A percentile compares a stretch with the other conserved stretches of the same genome.
Conservation (phyloP, 2,888 invertebrate genomes). For the Notodonta ziczac region DNA sequence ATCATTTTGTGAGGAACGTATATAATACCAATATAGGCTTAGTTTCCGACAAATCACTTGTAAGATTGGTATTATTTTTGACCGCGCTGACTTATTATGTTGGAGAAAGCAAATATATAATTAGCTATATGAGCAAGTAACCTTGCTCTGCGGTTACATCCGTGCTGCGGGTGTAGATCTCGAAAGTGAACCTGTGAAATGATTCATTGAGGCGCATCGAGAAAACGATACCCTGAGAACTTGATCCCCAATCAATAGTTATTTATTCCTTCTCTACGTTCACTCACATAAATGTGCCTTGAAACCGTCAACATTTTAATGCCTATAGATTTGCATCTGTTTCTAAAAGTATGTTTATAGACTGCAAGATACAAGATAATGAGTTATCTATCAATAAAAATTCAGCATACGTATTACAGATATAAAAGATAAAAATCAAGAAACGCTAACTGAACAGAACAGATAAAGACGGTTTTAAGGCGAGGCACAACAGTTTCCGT, state of each 20-base stretch:
- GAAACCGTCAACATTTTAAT: background rate
- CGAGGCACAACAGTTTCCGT: constrained; percentile 24
- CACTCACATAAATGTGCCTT: no score
- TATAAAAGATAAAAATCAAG: constrained; percentile 3
- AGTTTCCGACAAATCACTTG: background rate
- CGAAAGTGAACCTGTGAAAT: constrained; percentile 81
- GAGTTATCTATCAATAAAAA: constrained; percentile 4
- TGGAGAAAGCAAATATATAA: constrained; percentile 28
- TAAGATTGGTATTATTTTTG: background rate
- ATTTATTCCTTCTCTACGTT: constrained; percentile 30
- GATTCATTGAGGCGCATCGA: constrained; percentile 76
- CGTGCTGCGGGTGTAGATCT: constrained; percentile 64
- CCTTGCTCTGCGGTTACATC: constrained; percentile 68
- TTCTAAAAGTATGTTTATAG: background rate
- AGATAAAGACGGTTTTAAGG: constrained; percentile 8
- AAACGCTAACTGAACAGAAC: background rate
- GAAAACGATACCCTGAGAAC: constrained; percentile 67
- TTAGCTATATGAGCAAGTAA: constrained; percentile 53
- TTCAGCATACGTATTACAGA: constrained; percentile 1
- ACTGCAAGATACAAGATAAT: background rate
- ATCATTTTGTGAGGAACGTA: constrained; percentile 48
- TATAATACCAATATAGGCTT: background rate
- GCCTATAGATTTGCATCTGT: background rate
- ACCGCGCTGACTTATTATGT: constrained; percentile 40
- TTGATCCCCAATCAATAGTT: constrained; percentile 55